Base-by-base conservation (phyloP, 2,797 vertebrate species). In the Rhynchotus rufescens region DNA sequence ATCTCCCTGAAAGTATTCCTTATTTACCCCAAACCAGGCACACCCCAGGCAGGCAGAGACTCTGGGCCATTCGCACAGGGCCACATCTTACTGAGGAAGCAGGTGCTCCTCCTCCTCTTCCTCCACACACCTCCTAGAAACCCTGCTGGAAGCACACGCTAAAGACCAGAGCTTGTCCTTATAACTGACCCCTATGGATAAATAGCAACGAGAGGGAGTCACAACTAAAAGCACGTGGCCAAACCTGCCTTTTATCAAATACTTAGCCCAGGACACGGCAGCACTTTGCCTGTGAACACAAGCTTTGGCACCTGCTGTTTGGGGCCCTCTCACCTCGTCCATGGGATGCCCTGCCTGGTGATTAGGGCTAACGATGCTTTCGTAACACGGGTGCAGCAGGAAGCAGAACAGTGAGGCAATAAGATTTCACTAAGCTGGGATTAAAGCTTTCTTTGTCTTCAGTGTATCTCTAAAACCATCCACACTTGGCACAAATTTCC, bases 21-120 rank as follows among this genome's bases (percentile, higher is more conserved):
- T 90, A 84, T 71, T 85, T 52, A 72, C 21, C 57, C 78, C 77
- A 89, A 94, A 75, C 14, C 45, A 84, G 68, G 54, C 65, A 57
- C 1, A 0, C 51, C 67, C 38, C 40, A 77, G 72, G 49, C 64
- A 86, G 84, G 89, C 80, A 84, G 57, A 57, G 91, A 89, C 80
- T 74, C 89, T 95, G 51, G 42, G 28, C 84, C 34, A 3, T 77
- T 89, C 76, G 75, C 6, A 20, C 79, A 71, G 36, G 65, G 49
- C 16, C 28, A 91, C 23, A 12, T 74, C 44, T 77, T 45, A 60
- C 0, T 26, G 28, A 10, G 30, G 44, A 90, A 90, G 13, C 23
- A 21, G 80, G 60, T 23, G 36, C 36, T 36, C 36, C 36, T 36
- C 36, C 9, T 32, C 71, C 42, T 61, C 19, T 30, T 73, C n/a